These are phyloP conservation scores for Poecilia latipinna DNA, from an alignment of 2,113 vertebrate species.

Conservation along the genomic window DNA sequence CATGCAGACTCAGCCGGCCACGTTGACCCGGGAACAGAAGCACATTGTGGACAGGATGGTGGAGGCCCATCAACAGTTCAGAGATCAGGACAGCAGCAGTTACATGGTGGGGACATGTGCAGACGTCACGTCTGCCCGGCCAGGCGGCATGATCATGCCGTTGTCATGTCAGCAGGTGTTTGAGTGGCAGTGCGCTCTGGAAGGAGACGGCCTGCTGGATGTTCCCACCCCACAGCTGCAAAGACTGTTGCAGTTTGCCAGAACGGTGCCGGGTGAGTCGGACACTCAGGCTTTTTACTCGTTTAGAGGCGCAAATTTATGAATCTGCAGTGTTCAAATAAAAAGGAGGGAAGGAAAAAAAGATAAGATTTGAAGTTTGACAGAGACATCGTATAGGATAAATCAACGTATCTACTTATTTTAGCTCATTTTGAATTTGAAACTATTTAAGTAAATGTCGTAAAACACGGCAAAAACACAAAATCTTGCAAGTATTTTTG, in stretches of 20 bases:
- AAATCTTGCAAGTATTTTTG: too few species aligned
- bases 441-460: too few species aligned
- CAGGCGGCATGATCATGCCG: background rate
- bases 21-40: slow-evolving; percentile 82
- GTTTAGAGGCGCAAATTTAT: too few species aligned
- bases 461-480: too few species aligned
- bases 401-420: too few species aligned
- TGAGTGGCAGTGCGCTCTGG: slow-evolving; percentile 82
- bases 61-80: slow-evolving; percentile 86
- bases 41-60: slow-evolving; percentile 87
- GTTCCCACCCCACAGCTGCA: slow-evolving; percentile 80
- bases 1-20: slow-evolving; percentile 73
- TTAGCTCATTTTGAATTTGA: too few species aligned
- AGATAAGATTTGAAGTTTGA: too few species aligned
- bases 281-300: too few species aligned
- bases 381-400: too few species aligned
- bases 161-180: slow-evolving; percentile 79
- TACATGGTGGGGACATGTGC: slow-evolving; percentile 77
- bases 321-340: too few species aligned
- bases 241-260: slow-evolving; percentile 87
- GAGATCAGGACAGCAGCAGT: slow-evolving; percentile 79
- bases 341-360: too few species aligned
- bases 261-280: slow-evolving; percentile 71
- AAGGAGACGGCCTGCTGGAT: slow-evolving; percentile 79
- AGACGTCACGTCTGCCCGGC: background rate